Base-by-base conservation (phyloP, 1,140 invertebrate genomes). In the Leptinotarsa defecta region DNA sequence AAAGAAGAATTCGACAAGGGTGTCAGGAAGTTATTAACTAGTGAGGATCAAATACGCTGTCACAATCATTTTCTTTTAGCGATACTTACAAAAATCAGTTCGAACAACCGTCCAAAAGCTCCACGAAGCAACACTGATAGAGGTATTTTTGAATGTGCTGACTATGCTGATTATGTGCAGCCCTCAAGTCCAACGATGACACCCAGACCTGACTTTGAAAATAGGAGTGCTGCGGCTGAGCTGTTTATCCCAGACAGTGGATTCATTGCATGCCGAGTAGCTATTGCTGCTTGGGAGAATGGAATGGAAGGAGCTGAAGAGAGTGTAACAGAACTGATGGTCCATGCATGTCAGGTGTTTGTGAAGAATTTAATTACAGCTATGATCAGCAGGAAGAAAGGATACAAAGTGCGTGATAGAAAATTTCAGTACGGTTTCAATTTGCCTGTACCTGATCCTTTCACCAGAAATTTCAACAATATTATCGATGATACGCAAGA, bases 301-400 rank as follows among this genome's bases (percentile, higher is more conserved):
- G 81, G 80, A 13, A 74, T 84, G 52, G 79, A 83, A 71, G 82
- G 82, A 13, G 82, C 80, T 63, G 79, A 84, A 15, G 80, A 77
- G 19, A 77, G 74, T 74, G 82, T 85, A 17, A 78, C 82, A 11
- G 80, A 84, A 48, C 22, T 84, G 61, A 77, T 85, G 62, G 78
- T 81, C 8, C 75, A 82, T 67, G 78, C 80, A 48, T 84, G 82
- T 71, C 82, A 83, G 73, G 81, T 84, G 74, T 88, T 89, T 79
- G 78, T 90, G 22, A 90, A 90, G 77, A 87, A 87, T 80, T 87
- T 91, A 49, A 77, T 91, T 15, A 87, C 86, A 8, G 85, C 86
- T 11, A 86, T 90, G 70, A 82, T 91, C 48, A 85, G 84, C 19
- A 86, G 85, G 70, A 84, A 87, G 49, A 87, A 87, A 78, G 87